phyloP scores from a whole-genome alignment of 2,113 vertebrate species.

The Typhlomys cinereus region DNA sequence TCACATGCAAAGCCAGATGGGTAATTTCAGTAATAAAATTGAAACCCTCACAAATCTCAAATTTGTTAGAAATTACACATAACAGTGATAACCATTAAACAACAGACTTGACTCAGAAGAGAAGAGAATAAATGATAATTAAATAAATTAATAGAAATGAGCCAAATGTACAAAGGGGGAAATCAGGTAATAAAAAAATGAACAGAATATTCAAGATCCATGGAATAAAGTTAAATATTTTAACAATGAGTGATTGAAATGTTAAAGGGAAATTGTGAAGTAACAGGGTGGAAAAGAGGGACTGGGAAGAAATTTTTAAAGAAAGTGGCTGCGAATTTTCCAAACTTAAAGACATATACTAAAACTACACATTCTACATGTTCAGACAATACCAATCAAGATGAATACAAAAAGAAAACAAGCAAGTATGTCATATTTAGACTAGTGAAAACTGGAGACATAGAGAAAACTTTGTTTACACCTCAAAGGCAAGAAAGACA shows the following conservation, averaged over 20 bases:
- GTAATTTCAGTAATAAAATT: conserved; percentile 42
- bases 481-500: accelerated
- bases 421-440: not conserved
- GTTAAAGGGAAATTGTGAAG: not conserved
- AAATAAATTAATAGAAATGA: not conserved
- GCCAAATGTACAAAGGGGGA: not conserved
- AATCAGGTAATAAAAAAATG: not conserved
- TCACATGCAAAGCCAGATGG: not conserved
- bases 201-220: not conserved
- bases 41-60: not conserved
- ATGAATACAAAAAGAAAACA: not conserved
- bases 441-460: not conserved
- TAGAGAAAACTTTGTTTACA: not conserved
- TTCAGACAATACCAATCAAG: not conserved
- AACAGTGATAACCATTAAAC: not conserved
- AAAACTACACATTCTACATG: not conserved
- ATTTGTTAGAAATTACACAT: conserved; percentile 12
- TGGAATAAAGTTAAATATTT: not conserved
- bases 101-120: not conserved
- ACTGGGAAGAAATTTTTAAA: not conserved
- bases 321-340: not conserved
- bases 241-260: not conserved
- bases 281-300: not conserved
- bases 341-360: not conserved
- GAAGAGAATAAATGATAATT: not conserved